Percentiles rank a stretch among this genome's conserved stretches.
phyloP scores from a whole-genome alignment of 2,113 vertebrate species.

The Talpa occidentalis region DNA sequence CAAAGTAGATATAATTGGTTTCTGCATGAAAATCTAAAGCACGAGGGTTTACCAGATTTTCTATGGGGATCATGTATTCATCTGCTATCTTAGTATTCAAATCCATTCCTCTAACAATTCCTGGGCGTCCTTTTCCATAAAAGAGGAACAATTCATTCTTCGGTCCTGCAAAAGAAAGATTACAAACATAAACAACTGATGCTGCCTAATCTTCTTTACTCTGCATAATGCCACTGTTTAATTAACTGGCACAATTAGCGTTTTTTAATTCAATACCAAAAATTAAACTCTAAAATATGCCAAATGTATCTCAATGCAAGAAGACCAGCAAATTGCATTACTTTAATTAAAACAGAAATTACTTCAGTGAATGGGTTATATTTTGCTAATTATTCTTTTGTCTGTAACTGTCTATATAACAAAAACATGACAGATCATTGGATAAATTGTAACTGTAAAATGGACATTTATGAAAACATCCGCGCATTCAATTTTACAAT shows the following conservation, averaged over 20 bases:
- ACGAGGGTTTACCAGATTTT: slow-evolving; percentile 97
- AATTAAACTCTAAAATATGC: slow-evolving; percentile 86
- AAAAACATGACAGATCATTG: slow-evolving; percentile 76
- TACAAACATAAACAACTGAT: slow-evolving; percentile 84
- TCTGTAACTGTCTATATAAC: slow-evolving; percentile 67
- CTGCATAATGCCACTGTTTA: slow-evolving; percentile 82
- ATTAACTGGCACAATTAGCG: slow-evolving; percentile 87
- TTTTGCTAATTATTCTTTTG: slow-evolving; percentile 84
- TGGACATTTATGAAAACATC: slow-evolving; percentile 76
- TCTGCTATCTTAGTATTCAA: slow-evolving; percentile 95
- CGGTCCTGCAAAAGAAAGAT: slow-evolving; percentile 92
- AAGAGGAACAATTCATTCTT: slow-evolving; percentile 98
- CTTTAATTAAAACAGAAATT: slow-evolving; percentile 88
- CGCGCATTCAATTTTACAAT: slow-evolving; percentile 82
- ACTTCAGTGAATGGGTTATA: slow-evolving; percentile 82
- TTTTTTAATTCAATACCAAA: slow-evolving; percentile 79
- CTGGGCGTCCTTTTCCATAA: slow-evolving; percentile 98
- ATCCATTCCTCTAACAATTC: slow-evolving; percentile 96
- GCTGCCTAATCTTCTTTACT: slow-evolving; percentile 84
- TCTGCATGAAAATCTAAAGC: slow-evolving; percentile 97
- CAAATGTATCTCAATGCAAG: slow-evolving; percentile 82
- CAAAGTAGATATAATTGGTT: slow-evolving; percentile 96
- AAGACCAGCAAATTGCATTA: slow-evolving; percentile 83
- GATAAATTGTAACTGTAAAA: slow-evolving; percentile 81
- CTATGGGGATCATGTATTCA: slow-evolving; percentile 96